These are phyloP conservation scores for Pantherophis alleghaniensis DNA, from an alignment of 2,797 vertebrate species.

Conservation along the genomic window DNA sequence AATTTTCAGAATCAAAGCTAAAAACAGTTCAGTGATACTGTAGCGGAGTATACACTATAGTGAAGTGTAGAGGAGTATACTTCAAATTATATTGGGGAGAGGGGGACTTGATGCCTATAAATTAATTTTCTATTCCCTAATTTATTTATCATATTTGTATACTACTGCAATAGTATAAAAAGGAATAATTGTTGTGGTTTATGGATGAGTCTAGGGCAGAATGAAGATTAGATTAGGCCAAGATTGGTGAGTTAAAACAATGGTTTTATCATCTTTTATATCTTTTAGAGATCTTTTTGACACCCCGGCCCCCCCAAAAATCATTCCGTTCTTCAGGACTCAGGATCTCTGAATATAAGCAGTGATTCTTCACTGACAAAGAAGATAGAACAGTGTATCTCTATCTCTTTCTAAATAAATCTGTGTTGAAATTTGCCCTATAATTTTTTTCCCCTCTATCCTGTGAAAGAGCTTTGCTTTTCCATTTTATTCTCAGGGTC, in stretches of 20 bases:
- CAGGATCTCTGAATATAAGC: neutral
- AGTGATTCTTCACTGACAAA: neutral
- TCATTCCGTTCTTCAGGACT: neutral
- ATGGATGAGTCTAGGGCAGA: neutral
- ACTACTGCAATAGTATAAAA: neutral
- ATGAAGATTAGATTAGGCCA: neutral
- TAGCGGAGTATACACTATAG: neutral
- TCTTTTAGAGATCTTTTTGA: too few relatives aligned
- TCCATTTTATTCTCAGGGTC: neutral
- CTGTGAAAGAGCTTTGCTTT: neutral
- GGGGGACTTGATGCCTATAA: neutral
- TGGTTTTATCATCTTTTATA: neutral
- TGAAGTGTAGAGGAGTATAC: neutral
- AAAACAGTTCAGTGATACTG: neutral
- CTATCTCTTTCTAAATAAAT: neutral
- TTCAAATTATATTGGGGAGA: neutral
- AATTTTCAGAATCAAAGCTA: neutral
- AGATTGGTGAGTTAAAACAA: neutral
- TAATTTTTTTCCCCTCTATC: neutral
- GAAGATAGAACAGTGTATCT: neutral
- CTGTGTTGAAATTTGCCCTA: neutral
- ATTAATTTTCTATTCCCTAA: neutral
- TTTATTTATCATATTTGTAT: neutral
- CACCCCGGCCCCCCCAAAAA: neutral
- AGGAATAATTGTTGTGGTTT: neutral